phyloP scores from a whole-genome alignment of 2,797 vertebrate species.

The Protonibea diacanthus region DNA sequence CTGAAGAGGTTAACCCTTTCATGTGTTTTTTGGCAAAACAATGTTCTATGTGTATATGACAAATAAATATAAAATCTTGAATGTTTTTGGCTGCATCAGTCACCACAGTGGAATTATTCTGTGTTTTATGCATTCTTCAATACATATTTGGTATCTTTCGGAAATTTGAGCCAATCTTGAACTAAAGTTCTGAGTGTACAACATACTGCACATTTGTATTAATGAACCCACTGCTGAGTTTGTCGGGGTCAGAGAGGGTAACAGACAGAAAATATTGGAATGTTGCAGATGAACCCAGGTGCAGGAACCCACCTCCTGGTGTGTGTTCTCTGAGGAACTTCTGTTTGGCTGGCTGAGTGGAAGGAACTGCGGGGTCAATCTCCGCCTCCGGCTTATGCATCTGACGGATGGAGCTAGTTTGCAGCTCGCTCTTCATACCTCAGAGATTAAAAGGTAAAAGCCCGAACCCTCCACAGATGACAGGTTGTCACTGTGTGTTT shows the following conservation, averaged over 20 bases:
- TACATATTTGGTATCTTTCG: neutral
- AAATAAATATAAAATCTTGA: neutral
- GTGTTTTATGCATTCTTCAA: neutral
- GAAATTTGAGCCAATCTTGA: neutral
- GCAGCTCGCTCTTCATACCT: constrained; percentile 32
- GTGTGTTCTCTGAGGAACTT: constrained; percentile 31
- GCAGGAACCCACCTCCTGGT: constrained; percentile 1
- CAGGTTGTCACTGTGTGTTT: constrained; percentile 65
- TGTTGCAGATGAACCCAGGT: constrained; percentile 17
- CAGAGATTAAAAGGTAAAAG: constrained; percentile 59
- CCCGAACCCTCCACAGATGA: constrained; percentile 49
- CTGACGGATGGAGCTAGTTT: constrained; percentile 41
- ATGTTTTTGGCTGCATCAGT: neutral
- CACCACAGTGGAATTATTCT: neutral
- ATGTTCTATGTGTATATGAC: neutral
- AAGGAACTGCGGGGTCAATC: constrained; percentile 40
- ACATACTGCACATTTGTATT: neutral
- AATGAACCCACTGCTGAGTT: neutral
- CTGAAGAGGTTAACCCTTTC: neutral
- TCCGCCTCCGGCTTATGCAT: constrained; percentile 42
- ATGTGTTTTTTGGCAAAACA: neutral
- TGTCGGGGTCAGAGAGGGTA: constrained; percentile 8
- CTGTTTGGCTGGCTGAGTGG: constrained; percentile 36
- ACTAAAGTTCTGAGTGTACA: constrained; percentile 11
- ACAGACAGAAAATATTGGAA: constrained; percentile 25